phyloP scores from a whole-genome alignment of 2,113 vertebrate genomes.

The Aegithalos caudatus region DNA sequence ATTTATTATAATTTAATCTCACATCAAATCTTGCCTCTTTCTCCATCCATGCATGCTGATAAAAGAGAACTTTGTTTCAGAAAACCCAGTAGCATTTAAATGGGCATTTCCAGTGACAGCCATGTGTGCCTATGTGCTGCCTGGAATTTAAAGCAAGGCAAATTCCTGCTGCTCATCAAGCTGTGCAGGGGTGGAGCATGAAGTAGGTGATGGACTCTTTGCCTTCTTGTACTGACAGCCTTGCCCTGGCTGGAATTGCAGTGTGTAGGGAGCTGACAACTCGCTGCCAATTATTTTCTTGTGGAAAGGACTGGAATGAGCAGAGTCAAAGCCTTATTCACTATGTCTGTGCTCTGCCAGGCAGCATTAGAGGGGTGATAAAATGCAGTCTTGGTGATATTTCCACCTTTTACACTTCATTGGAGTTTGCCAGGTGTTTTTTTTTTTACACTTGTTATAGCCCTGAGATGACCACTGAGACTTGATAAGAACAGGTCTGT shows the following conservation, averaged over 20 bases:
- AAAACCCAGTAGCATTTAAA: not conserved
- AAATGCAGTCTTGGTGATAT: not conserved
- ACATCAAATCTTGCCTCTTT: not conserved
- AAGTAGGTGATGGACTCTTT: not conserved
- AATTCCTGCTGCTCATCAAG: not conserved
- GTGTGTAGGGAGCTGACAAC: not conserved
- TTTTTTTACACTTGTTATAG: not conserved
- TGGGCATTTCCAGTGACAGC: not conserved
- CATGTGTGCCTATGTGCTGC: not conserved
- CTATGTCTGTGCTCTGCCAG: not conserved
- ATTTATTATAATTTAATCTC: slow-evolving; percentile 16
- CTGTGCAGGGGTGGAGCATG: not conserved
- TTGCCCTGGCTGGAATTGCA: not conserved
- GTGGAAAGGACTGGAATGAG: not conserved
- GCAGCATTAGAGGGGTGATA: not conserved
- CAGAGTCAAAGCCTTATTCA: not conserved
- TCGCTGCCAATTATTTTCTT: not conserved
- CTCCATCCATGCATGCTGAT: not conserved
- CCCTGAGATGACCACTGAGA: not conserved
- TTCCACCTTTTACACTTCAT: not conserved
- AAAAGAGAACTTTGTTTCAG: not conserved
- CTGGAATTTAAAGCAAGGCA: not conserved
- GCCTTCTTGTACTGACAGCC: not conserved
- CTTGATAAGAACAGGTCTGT: not conserved
- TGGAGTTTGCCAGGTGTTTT: not conserved